A percentile compares a stretch with the other conserved stretches of the same genome.
Evolutionary conservation across 2,888 invertebrate genomes (phyloP).

Genomic region (Salpingus planirostris): DNA sequence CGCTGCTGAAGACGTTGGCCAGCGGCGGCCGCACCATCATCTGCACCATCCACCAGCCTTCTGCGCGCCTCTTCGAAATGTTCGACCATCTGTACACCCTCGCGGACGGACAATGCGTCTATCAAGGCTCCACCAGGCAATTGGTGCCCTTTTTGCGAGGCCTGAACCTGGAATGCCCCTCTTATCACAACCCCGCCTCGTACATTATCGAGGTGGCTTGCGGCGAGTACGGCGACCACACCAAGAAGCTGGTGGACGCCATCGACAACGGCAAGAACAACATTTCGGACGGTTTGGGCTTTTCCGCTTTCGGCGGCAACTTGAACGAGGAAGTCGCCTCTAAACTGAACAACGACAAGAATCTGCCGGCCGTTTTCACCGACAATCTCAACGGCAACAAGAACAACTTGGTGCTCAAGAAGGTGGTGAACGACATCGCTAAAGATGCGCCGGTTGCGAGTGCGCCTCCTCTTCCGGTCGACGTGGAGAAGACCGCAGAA

Average conservation of each 20-base stretch:
- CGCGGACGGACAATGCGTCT: conserved; percentile 91
- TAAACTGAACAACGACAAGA: conserved; percentile 33
- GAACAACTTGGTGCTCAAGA: conserved; percentile 47
- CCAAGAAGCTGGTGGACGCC: conserved; percentile 71
- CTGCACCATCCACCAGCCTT: conserved; percentile 94
- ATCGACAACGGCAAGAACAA: conserved; percentile 78
- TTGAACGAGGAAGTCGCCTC: no score
- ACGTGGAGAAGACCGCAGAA: conserved; percentile 50
- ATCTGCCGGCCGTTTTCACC: conserved; percentile 49
- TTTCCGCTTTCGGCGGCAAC: no score
- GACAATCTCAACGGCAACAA: conserved; percentile 40
- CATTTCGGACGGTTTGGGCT: conserved; percentile 66
- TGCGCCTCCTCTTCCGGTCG: not conserved
- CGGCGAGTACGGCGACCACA: conserved; percentile 92
- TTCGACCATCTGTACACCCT: conserved; percentile 91
- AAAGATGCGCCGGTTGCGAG: conserved; percentile 29
- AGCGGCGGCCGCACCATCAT: conserved; percentile 85
- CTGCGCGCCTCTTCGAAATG: conserved; percentile 94
- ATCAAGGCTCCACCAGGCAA: conserved; percentile 80
- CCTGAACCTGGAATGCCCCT: conserved; percentile 81
- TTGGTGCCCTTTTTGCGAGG: conserved; percentile 74
- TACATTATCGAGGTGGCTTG: conserved; percentile 89
- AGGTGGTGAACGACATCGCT: conserved; percentile 55
- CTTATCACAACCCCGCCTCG: conserved; percentile 95
- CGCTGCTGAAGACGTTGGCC: conserved; percentile 78